Base-by-base conservation (phyloP, 2,888 invertebrate genomes). In the Sicus ferrugineus region DNA sequence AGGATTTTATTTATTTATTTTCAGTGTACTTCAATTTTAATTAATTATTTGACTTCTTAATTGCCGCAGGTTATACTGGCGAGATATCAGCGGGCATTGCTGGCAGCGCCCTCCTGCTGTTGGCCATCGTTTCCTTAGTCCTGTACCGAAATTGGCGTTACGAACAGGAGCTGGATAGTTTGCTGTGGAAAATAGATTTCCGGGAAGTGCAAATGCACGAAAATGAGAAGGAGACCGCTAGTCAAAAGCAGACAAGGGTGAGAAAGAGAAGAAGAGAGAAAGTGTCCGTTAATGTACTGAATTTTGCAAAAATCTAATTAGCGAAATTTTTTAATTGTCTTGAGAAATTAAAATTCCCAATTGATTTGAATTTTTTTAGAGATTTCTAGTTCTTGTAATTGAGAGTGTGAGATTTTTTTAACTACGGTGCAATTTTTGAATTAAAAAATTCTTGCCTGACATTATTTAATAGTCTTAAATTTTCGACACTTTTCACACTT, bases 171-270 rank as follows among this genome's bases (percentile, higher is more conserved):
- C 87, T 97, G 74, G 96, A 96, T 82, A 95, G 95, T 68, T 86
- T 97, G 48, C 88, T 97, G 48, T 97, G 97, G 97, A 96, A 96
- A 86, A 93, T 97, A 70, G 96, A 97, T 86, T 96, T 92, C 86
- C 90, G 92, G 72, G 96, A 97, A 78, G 92, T 97, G 61, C 91
- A 94, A 80, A 88, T 93, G 76, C 90, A 89, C 76, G 90, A 90
- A 69, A 84, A 77, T 74, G 87, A 88, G 74, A 86, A 86, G 69
- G 88, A 87, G 71, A 81, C 86, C 48, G 76, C 79, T 63, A 81
- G 77, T 73, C 85, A 84, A 73, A 85, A 82, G 74, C 81, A 80
- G 77, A 86, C 86, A 23, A 78, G 81, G 73, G 82, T 82, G 80
- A 71, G 54, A 4, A 28, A 2, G 14, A 28, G 28, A 9, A 23